Conservation (phyloP, 2,797 vertebrate genomes). For the Glyptemys insculpta region DNA sequence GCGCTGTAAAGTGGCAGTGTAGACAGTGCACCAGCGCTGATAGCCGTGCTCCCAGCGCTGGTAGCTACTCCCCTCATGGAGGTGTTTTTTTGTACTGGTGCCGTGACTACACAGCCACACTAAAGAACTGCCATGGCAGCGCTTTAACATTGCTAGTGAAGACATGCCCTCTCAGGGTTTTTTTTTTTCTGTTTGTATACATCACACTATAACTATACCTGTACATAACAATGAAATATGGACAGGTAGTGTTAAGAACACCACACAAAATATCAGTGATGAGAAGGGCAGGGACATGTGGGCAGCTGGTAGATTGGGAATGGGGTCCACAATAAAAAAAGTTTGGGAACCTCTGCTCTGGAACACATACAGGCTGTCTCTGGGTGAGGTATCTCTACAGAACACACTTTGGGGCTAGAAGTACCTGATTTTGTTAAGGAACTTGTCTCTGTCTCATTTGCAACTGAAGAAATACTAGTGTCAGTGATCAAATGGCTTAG, state of each 20-base stretch:
- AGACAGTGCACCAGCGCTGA: no score
- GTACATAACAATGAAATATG: neutral
- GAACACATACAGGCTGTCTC: neutral
- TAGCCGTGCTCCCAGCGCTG: no score
- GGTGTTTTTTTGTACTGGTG: no score
- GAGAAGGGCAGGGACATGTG: neutral
- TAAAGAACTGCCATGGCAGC: no score
- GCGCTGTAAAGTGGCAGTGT: no score
- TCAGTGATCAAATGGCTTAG: neutral
- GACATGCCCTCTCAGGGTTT: no score
- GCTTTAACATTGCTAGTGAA: no score
- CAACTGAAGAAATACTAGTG: neutral
- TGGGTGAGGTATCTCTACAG: fast-evolving
- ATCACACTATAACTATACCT: neutral
- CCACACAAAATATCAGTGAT: neutral
- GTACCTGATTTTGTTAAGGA: neutral
- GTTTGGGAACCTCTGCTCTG: neutral
- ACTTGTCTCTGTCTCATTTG: neutral
- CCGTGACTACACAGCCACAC: no score
- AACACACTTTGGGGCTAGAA: neutral
- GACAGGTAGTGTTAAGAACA: neutral
- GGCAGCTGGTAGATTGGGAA: neutral
- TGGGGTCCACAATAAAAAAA: neutral
- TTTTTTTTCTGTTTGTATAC: neutral
- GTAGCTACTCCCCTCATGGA: no score